Conservation (phyloP, 2,888 invertebrate species). For the Tipula confusa region DNA sequence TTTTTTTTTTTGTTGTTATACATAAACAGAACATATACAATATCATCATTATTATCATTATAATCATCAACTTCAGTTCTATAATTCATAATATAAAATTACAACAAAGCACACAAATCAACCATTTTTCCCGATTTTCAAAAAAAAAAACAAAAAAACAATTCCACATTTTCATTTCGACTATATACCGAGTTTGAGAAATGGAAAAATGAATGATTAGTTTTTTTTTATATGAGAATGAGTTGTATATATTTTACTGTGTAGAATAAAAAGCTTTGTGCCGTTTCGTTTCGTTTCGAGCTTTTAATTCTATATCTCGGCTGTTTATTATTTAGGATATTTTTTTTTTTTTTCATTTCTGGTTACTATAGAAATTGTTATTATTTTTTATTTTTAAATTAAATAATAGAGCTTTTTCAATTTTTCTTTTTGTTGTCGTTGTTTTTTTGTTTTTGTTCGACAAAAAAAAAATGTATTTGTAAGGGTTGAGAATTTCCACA, state of each 20-base stretch:
- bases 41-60: not conserved
- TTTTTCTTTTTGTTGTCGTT: not conserved
- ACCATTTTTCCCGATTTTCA: conserved; percentile 3
- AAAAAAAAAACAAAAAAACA: not conserved
- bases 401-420: conserved; percentile 13
- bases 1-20: not conserved
- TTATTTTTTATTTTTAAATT: not conserved
- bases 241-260: not conserved
- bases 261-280: not conserved
- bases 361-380: not conserved
- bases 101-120: conserved; percentile 1
- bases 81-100: not conserved
- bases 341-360: not conserved
- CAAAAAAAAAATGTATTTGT: too few species aligned
- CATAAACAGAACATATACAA: not conserved
- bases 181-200: not conserved
- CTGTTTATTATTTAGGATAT: not conserved
- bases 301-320: not conserved
- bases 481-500: conserved; percentile 25
- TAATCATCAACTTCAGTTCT: not conserved
- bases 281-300: not conserved
- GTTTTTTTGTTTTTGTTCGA: not conserved
- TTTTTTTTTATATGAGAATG: not conserved
- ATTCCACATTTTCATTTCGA: conserved; percentile 16
- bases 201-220: conserved; percentile 12